Evolutionary conservation across 2,888 invertebrate genomes (phyloP).

Genomic region (Thymelicus sylvestris): DNA sequence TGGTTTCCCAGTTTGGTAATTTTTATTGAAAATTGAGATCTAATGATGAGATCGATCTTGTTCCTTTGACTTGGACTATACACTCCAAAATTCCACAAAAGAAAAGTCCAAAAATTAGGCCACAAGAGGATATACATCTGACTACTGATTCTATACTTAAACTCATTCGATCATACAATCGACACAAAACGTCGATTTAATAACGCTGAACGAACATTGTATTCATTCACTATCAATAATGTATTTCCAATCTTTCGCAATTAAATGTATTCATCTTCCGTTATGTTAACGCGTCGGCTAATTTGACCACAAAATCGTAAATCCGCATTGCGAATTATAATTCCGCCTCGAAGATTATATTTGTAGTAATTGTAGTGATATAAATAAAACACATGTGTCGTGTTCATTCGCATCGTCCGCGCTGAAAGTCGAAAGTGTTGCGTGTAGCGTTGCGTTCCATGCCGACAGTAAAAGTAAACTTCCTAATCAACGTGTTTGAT

Average conservation of each 20-base stretch:
- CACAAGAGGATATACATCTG: too few relatives aligned
- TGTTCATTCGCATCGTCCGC: constrained; percentile 39
- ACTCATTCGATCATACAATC: too few relatives aligned
- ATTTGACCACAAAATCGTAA: constrained; percentile 13
- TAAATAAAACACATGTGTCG: constrained; percentile 44
- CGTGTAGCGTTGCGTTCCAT: constrained; percentile 68
- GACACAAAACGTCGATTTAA: neutral
- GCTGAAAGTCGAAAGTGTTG: constrained; percentile 79
- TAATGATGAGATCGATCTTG: too few relatives aligned
- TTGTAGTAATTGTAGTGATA: constrained; percentile 12
- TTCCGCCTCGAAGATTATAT: constrained; percentile 15
- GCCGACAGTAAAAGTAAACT: constrained; percentile 75
- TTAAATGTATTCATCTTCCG: neutral
- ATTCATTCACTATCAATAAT: neutral
- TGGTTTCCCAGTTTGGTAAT: too few relatives aligned
- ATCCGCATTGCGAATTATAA: constrained; percentile 5
- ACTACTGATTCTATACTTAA: too few relatives aligned
- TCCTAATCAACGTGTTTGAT: constrained; percentile 65
- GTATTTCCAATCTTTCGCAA: neutral
- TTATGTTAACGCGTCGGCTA: constrained; percentile 1
- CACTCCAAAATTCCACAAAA: too few relatives aligned
- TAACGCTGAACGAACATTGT: neutral
- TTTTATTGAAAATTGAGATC: too few relatives aligned
- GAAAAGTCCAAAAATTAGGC: too few relatives aligned
- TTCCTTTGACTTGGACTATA: too few relatives aligned